Evolutionary conservation across 2,113 vertebrate genomes (phyloP), one percentile per base, ranked within the genome.

Genomic region (Cygnus buccinator): DNA sequence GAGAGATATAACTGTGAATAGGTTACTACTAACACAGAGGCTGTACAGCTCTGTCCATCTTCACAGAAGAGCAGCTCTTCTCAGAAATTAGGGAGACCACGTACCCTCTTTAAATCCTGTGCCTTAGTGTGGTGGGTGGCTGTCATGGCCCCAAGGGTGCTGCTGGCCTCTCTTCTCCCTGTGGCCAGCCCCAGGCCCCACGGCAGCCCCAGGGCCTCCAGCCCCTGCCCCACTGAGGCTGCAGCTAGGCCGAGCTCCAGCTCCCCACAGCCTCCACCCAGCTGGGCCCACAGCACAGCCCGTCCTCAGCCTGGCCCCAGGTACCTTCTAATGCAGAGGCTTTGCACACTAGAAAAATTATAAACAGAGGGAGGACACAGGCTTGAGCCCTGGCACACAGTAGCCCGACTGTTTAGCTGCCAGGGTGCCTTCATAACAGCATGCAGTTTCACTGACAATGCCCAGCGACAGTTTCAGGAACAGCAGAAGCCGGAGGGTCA

Each of bases 181-280:
- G 8, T 15, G 43, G 43, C n/a, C 26, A 18, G 9, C 14, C 58
- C 58, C 58, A 50, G n/a, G 44, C 15, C 11, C n/a, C 52, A 25
- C 5, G 4, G 20, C 43, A 68, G 17, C 17, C 22, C 26, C 9
- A 2, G 11, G 13, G 16, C 26, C 6, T 0, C 4, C 50, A 82
- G 28, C 2, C 39, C 10, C 70, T 52, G 37, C 12, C 31, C 13
- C 54, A 33, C 23, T 4, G 2, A 48, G 0, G 1, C 21, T 6
- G 9, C 21, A 37, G 55, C 57, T 21, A 18, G n/a, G n/a, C n/a
- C 0, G 1, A 8, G 6, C 13, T 41, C 29, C 55, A 16, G n/a
- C 15, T 48, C 28, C 28, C 19, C 59, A 48, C 25, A 74, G 14
- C 4, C 28, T 5, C 31, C 1, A 3, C 19, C 1, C 0, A 28